Conservation (phyloP, 2,888 invertebrate genomes). For the Scaptomyza reducta region DNA sequence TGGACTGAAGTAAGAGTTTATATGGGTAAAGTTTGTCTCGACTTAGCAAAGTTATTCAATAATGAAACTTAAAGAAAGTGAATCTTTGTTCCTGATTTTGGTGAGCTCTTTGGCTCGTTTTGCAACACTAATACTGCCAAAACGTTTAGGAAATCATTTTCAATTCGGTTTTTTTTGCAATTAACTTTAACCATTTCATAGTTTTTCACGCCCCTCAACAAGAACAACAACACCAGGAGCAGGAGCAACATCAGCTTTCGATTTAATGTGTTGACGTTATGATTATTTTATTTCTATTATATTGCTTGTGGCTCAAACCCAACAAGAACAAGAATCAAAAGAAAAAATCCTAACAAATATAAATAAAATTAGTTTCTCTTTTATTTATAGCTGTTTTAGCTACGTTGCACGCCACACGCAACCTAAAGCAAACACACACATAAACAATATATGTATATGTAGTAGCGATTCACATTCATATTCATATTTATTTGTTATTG, state of each 20-base stretch:
- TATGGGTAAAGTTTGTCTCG: not conserved
- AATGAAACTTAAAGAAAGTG: too few species aligned
- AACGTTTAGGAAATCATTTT: not conserved
- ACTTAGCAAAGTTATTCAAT: too few species aligned
- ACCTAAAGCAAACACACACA: slow-evolving; percentile 17
- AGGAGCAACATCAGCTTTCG: slow-evolving; percentile 9
- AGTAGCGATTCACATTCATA: slow-evolving; percentile 29
- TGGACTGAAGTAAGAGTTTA: not conserved
- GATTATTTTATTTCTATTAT: slow-evolving; percentile 71
- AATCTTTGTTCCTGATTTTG: too few species aligned
- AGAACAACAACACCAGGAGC: not conserved
- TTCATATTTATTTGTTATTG: slow-evolving; percentile 40
- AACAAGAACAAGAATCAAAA: slow-evolving; percentile 4
- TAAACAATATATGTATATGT: slow-evolving; percentile 10
- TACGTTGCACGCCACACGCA: slow-evolving; percentile 37
- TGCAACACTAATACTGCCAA: not conserved
- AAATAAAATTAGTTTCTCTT: slow-evolving; percentile 81
- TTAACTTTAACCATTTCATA: not conserved
- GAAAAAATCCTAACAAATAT: slow-evolving; percentile 40
- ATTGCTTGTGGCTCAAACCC: not conserved
- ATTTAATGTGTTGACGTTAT: slow-evolving; percentile 54
- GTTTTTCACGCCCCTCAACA: slow-evolving; percentile 14
- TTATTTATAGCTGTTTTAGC: slow-evolving; percentile 72
- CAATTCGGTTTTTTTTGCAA: not conserved
- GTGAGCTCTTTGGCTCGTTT: not conserved